Conservation (phyloP, 2,797 vertebrate genomes). For the Margarornis squamiger region DNA sequence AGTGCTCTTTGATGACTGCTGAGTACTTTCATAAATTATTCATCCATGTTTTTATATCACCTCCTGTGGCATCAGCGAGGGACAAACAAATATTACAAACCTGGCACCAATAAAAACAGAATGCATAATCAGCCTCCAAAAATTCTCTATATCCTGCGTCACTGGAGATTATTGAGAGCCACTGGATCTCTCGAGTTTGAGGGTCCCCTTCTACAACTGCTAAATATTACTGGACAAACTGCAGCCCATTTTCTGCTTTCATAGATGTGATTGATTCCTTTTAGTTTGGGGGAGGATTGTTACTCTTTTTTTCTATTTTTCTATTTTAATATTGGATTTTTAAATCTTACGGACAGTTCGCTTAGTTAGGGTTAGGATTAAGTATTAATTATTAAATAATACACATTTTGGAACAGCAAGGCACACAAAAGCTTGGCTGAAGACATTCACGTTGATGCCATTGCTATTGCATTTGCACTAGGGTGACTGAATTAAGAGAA, state of each 20-base stretch:
- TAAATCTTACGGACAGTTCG: not conserved
- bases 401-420: not conserved
- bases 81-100: slow-evolving; percentile 68
- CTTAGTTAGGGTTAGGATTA: not conserved
- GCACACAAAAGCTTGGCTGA: not conserved
- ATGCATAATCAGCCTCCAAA: slow-evolving; percentile 66
- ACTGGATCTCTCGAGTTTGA: not conserved
- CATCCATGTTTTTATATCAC: slow-evolving; percentile 65
- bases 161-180: not conserved
- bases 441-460: not conserved
- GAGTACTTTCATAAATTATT: slow-evolving; percentile 65
- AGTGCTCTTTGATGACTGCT: slow-evolving; percentile 48
- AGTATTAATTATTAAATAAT: not conserved
- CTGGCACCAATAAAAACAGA: slow-evolving; percentile 61
- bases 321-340: not conserved
- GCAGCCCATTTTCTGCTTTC: not conserved
- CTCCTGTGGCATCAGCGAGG: slow-evolving; percentile 59
- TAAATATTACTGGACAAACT: not conserved
- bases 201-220: not conserved
- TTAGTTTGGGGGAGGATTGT: not conserved
- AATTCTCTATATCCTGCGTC: slow-evolving; percentile 34
- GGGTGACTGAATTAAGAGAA: not conserved
- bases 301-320: not conserved
- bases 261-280: not conserved
- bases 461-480: not conserved